These are phyloP conservation scores for Tribolium freemani DNA, from an alignment of 2,888 invertebrate genomes.

Conservation along the genomic window DNA sequence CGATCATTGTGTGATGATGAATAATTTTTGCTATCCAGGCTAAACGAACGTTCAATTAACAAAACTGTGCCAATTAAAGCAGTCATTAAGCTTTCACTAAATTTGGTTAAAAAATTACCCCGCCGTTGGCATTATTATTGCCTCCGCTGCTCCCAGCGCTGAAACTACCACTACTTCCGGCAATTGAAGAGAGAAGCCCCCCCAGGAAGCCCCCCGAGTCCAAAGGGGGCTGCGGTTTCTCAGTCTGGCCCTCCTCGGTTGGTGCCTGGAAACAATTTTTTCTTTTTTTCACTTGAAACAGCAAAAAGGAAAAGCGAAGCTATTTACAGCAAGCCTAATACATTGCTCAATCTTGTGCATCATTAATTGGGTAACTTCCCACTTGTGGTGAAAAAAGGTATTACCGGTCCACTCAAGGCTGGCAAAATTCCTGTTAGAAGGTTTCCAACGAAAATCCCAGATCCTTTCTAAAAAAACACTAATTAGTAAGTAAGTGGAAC, in stretches of 20 bases:
- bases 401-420: conserved; percentile 67
- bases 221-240: conserved; percentile 43
- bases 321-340: neutral
- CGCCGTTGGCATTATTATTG: conserved; percentile 11
- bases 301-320: neutral
- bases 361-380: neutral
- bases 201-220: conserved; percentile 61
- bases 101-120: conserved; percentile 21
- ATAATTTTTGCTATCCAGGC: neutral
- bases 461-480: conserved; percentile 64
- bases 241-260: conserved; percentile 23
- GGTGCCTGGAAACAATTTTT: conserved; percentile 28
- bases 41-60: conserved; percentile 17
- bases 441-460: conserved; percentile 64
- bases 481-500: conserved; percentile 20
- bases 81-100: conserved; percentile 14
- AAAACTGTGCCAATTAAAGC: conserved; percentile 14
- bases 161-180: conserved; percentile 41
- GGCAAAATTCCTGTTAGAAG: conserved; percentile 63
- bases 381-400: conserved; percentile 30
- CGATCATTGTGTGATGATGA: conserved; percentile 3
- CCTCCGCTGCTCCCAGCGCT: conserved; percentile 36
- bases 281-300: neutral
- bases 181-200: conserved; percentile 57
- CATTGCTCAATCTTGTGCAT: conserved; percentile 2